Evolutionary conservation across 2,113 vertebrate genomes (phyloP).

Genomic region (Pelvicachromis taeniatus): DNA sequence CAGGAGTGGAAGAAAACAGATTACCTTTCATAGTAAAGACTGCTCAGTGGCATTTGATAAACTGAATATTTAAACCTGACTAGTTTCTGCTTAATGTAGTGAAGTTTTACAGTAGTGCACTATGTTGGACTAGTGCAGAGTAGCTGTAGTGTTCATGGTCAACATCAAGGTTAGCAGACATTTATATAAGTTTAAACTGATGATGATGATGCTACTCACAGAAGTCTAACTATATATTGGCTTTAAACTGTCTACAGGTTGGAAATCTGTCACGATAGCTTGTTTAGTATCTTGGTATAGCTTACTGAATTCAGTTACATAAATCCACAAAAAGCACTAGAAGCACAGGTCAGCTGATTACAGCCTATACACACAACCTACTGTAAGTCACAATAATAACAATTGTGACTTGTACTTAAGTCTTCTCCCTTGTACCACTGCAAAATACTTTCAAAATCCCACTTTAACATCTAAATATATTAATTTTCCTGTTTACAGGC

Average conservation of each 20-base stretch:
- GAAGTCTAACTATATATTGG: not conserved
- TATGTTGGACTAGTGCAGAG: not conserved
- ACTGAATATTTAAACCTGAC: not conserved
- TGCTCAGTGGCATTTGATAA: not conserved
- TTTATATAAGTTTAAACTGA: not conserved
- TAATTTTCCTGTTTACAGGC: not conserved
- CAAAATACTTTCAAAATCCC: not conserved
- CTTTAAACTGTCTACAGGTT: not conserved
- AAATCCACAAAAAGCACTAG: not conserved
- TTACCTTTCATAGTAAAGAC: not conserved
- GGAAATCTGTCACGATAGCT: not conserved
- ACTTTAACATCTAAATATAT: not conserved
- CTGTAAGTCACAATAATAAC: not conserved
- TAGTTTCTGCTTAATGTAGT: not conserved
- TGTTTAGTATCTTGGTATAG: not conserved
- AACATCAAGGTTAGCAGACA: not conserved
- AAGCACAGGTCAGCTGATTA: not conserved
- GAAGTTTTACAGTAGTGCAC: not conserved
- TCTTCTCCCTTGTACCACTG: not conserved
- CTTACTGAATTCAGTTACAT: not conserved
- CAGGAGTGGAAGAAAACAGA: not conserved
- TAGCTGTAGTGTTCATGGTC: not conserved
- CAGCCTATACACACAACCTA: not conserved
- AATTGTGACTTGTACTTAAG: not conserved
- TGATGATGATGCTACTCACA: too few relatives aligned